Evolutionary conservation across 2,113 vertebrate species (phyloP).

Genomic region (Apistogramma diplotaenia): DNA sequence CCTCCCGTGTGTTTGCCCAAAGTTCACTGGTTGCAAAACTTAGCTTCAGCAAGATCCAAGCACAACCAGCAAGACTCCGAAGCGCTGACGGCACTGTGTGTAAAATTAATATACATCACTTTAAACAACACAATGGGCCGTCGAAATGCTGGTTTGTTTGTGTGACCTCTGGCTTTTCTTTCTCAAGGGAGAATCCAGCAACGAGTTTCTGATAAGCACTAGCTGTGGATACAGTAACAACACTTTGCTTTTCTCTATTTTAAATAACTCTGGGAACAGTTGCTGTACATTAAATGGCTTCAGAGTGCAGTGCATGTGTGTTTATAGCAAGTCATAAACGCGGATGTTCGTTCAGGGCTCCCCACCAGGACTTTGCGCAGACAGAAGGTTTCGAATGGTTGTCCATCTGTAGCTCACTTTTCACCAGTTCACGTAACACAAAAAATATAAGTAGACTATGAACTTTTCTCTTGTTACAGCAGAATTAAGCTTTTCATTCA

Average conservation of each 20-base stretch:
- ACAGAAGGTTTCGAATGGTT: constrained; percentile 70
- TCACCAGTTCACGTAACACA: constrained; percentile 57
- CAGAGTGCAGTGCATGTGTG: constrained; percentile 45
- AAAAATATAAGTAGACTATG: constrained; percentile 22
- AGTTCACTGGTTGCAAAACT: constrained; percentile 27
- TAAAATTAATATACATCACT: constrained; percentile 36
- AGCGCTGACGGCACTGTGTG: constrained; percentile 5
- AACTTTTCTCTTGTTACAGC: constrained; percentile 18
- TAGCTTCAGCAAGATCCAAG: constrained; percentile 5
- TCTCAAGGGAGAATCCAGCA: constrained; percentile 4
- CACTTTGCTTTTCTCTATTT: background rate
- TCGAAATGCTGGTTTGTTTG: constrained; percentile 17
- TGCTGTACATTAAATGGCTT: constrained; percentile 34
- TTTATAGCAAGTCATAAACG: constrained; percentile 68
- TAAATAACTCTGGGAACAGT: background rate
- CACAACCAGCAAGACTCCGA: background rate
- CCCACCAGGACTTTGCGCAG: constrained; percentile 65
- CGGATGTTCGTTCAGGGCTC: constrained; percentile 64
- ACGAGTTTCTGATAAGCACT: background rate
- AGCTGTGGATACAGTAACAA: background rate
- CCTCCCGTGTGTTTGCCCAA: background rate
- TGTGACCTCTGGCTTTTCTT: constrained; percentile 14
- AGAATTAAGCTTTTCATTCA: background rate
- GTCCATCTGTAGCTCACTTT: constrained; percentile 65
- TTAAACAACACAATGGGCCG: constrained; percentile 26